Percentiles rank a stretch among this genome's conserved stretches.
phyloP scores from a whole-genome alignment of 2,797 vertebrate genomes.

The Arctocebus calabarensis region DNA sequence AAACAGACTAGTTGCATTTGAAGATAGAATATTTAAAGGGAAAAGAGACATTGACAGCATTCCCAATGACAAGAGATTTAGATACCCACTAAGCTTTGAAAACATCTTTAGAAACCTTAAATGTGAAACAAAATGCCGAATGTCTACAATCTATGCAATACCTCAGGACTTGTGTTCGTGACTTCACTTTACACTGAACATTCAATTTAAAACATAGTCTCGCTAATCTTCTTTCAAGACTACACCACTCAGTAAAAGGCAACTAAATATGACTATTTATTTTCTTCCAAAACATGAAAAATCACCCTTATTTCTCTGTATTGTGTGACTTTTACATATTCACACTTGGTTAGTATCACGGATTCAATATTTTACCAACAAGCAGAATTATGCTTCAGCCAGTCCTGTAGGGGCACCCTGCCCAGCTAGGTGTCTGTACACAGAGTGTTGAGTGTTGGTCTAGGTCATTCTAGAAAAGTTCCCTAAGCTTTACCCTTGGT shows the following conservation, averaged over 20 bases:
- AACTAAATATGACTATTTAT: neutral
- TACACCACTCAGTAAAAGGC: neutral
- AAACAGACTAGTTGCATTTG: neutral
- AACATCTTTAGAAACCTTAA: neutral
- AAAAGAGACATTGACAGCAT: neutral
- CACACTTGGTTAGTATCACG: neutral
- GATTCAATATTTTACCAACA: neutral
- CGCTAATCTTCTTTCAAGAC: neutral
- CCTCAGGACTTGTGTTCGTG: fast-evolving
- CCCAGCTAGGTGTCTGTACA: neutral
- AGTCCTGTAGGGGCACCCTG: neutral
- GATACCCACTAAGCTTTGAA: neutral
- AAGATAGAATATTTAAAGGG: neutral
- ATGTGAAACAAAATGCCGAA: neutral
- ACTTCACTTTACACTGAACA: neutral
- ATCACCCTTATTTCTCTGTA: neutral
- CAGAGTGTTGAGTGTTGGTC: neutral
- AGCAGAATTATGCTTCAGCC: neutral
- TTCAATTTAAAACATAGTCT: neutral
- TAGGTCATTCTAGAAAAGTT: neutral
- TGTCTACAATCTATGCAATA: neutral
- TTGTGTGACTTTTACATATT: neutral
- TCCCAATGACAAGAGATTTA: neutral
- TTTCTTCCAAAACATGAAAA: neutral
- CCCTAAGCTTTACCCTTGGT: neutral